These are phyloP conservation scores for Frankliniella intonsa DNA, from an alignment of 2,888 invertebrate genomes.

Conservation along the genomic window DNA sequence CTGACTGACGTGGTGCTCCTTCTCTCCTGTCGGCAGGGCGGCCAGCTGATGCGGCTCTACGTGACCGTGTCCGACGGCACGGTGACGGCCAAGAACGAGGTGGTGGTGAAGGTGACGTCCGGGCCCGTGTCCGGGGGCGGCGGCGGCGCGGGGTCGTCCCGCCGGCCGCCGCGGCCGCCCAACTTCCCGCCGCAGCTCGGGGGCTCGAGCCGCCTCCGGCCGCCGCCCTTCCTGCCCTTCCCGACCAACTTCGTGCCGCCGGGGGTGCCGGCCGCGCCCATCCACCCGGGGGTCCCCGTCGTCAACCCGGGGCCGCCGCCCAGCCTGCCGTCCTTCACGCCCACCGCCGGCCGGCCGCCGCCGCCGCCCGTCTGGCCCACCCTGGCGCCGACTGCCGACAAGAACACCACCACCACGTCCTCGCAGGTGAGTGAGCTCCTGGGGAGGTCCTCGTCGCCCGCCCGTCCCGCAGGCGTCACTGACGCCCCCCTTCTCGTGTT, in stretches of 20 bases:
- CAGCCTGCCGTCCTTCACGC: constrained; percentile 42
- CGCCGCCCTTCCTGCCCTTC: constrained; percentile 18
- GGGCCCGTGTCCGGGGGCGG: constrained; percentile 40
- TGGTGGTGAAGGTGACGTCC: constrained; percentile 58
- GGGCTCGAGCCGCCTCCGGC: background rate
- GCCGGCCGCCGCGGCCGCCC: constrained; percentile 32
- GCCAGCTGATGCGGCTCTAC: constrained; percentile 61
- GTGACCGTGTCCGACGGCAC: constrained; percentile 64
- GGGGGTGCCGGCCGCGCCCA: constrained; percentile 6
- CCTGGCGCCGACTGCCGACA: constrained; percentile 29
- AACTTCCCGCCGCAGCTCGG: constrained; percentile 28
- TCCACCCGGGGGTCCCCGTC: constrained; percentile 38
- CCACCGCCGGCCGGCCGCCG: constrained; percentile 40
- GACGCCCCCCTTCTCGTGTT: background rate
- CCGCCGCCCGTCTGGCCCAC: background rate
- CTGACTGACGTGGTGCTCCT: constrained; percentile 43
- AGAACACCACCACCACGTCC: constrained; percentile 35
- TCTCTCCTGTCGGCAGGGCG: constrained; percentile 53
- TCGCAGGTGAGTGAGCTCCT: too few species aligned
- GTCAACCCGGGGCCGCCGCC: constrained; percentile 43
- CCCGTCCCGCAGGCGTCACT: background rate
- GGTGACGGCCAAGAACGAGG: constrained; percentile 61
- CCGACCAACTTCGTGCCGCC: constrained; percentile 28
- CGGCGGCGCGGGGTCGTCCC: constrained; percentile 40
- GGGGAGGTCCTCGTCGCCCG: too few species aligned